Evolutionary conservation across 2,797 vertebrate genomes (phyloP).

Genomic region (Eulemur mongoz): DNA sequence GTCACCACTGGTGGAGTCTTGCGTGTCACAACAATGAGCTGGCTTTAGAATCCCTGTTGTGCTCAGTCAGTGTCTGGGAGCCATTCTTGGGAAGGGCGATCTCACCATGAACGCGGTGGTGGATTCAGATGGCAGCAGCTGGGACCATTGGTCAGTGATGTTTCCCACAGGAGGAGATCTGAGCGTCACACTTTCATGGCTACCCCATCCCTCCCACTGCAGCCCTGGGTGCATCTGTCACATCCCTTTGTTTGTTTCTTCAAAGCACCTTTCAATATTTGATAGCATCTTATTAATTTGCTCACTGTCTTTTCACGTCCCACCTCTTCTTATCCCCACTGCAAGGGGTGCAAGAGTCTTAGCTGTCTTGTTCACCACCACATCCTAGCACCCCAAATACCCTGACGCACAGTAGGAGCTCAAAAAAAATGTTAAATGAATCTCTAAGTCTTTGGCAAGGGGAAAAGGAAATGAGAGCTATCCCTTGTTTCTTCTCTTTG

Average conservation of each 20-base stretch:
- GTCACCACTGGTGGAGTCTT: not conserved
- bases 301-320: not conserved
- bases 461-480: not conserved
- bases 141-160: not conserved
- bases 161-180: not conserved
- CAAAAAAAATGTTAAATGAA: not conserved
- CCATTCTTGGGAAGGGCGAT: not conserved
- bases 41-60: too few relatives aligned
- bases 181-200: not conserved
- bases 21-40: not conserved
- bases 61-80: not conserved
- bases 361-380: not conserved
- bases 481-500: not conserved
- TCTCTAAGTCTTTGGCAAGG: not conserved
- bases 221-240: not conserved
- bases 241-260: not conserved
- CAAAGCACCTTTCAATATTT: not conserved
- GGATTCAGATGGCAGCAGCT: too few relatives aligned
- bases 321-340: not conserved
- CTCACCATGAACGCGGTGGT: not conserved
- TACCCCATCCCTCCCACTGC: fast-evolving
- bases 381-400: not conserved
- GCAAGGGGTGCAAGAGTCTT: not conserved
- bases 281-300: not conserved
- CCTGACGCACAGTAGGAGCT: not conserved